Evolutionary conservation across 2,113 vertebrate species (phyloP).

Genomic region (Phyllopteryx taeniolatus): DNA sequence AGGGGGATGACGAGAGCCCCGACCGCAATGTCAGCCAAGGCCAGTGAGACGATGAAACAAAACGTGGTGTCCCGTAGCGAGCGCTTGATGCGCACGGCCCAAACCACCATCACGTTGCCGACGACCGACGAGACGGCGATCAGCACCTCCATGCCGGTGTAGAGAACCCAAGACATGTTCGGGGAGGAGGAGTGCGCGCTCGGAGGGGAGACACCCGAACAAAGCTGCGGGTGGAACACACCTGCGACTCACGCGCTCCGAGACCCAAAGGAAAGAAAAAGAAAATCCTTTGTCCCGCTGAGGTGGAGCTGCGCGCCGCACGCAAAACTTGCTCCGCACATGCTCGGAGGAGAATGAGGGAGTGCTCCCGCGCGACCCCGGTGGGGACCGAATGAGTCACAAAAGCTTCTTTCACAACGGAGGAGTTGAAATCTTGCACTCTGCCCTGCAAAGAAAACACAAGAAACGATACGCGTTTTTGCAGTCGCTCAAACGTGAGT

Average conservation of each 20-base stretch:
- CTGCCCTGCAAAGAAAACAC: not conserved
- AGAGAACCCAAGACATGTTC: slow-evolving; percentile 64
- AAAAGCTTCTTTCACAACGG: slow-evolving; percentile 1
- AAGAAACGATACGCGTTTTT: not conserved
- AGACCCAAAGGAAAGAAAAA: not conserved
- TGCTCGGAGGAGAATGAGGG: slow-evolving; percentile 9
- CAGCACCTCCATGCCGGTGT: slow-evolving; percentile 89
- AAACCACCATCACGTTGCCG: slow-evolving; percentile 96
- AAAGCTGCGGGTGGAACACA: not conserved
- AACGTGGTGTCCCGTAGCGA: slow-evolving; percentile 90
- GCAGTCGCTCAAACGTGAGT: not conserved
- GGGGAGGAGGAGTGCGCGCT: slow-evolving; percentile 24
- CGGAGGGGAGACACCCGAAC: slow-evolving; percentile 25
- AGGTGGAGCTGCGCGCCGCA: slow-evolving; percentile 14
- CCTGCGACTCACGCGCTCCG: not conserved
- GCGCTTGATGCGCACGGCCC: slow-evolving; percentile 93
- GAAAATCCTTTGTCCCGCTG: not conserved
- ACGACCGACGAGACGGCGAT: slow-evolving; percentile 89
- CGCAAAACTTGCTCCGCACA: slow-evolving; percentile 34
- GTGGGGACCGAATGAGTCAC: slow-evolving; percentile 35
- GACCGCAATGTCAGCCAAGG: slow-evolving; percentile 91
- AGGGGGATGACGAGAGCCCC: slow-evolving; percentile 93
- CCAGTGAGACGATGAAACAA: slow-evolving; percentile 93
- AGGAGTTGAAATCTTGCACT: not conserved
- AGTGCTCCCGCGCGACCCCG: slow-evolving; percentile 1